Percentiles rank a stretch among this genome's conserved stretches.
Evolutionary conservation across 2,797 vertebrate genomes (phyloP).

Genomic region (Clarias laeviceps): DNA sequence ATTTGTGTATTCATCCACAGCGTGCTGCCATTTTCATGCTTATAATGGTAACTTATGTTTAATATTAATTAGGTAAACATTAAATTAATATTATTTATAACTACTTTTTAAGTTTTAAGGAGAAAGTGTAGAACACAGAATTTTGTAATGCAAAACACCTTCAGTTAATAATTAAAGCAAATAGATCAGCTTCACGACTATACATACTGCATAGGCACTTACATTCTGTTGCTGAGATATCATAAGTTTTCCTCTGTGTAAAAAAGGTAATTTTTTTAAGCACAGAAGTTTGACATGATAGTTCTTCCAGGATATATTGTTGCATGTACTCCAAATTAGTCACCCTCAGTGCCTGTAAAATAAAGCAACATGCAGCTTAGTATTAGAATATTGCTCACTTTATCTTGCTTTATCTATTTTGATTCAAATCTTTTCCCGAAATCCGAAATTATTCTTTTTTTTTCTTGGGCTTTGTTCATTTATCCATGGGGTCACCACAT

Average conservation of each 20-base stretch:
- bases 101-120: not conserved
- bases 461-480: too few species aligned
- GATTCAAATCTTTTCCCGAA: too few species aligned
- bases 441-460: too few species aligned
- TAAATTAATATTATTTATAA: not conserved
- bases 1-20: not conserved
- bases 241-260: conserved; percentile 67
- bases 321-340: conserved; percentile 61
- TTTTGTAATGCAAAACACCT: not conserved
- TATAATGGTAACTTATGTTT: not conserved
- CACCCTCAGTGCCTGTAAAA: conserved; percentile 63
- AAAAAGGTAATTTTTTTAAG: conserved; percentile 68
- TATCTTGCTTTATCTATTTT: not conserved
- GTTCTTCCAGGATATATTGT: conserved; percentile 70
- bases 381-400: not conserved
- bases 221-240: conserved; percentile 65
- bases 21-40: not conserved
- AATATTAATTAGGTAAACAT: not conserved
- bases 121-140: not conserved
- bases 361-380: not conserved
- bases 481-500: too few species aligned
- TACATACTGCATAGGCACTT: conserved; percentile 46
- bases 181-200: not conserved
- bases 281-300: conserved; percentile 67
- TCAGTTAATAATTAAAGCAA: not conserved